These are phyloP conservation scores for Myotis pilosus DNA, from an alignment of 2,797 vertebrate species.

Conservation along the genomic window DNA sequence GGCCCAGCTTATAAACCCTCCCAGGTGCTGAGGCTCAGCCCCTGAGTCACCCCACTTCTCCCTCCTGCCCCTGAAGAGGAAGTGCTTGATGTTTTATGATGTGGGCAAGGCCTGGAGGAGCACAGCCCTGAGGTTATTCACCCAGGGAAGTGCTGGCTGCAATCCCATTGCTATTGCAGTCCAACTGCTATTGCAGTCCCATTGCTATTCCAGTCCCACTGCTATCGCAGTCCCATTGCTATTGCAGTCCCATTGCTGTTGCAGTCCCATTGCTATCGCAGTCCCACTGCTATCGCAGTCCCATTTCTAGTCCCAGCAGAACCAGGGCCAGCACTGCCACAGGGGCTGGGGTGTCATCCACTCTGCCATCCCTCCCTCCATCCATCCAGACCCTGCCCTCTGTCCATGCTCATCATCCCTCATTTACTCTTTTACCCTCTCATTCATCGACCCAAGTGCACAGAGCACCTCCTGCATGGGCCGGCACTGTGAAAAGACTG, in stretches of 20 bases:
- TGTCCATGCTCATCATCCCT: not conserved
- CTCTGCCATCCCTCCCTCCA: not conserved
- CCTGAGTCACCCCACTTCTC: slow-evolving; percentile 54
- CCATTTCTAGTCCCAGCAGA: slow-evolving; percentile 27
- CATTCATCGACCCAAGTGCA: not conserved
- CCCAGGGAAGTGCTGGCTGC: slow-evolving; percentile 25
- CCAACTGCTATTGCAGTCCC: too few relatives aligned
- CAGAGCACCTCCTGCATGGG: fast-evolving
- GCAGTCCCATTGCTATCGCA: not conserved
- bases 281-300: not conserved
- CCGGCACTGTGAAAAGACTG: too few relatives aligned
- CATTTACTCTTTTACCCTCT: not conserved
- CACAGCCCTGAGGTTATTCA: slow-evolving; percentile 75
- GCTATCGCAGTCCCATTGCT: too few relatives aligned
- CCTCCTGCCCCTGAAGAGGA: slow-evolving; percentile 61
- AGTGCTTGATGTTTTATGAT: slow-evolving; percentile 72
- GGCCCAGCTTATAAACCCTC: slow-evolving; percentile 74
- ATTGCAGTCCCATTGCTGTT: too few relatives aligned
- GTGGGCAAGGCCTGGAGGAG: slow-evolving; percentile 17
- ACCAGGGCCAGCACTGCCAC: not conserved
- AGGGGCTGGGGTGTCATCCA: not conserved
- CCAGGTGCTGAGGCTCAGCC: slow-evolving; percentile 61
- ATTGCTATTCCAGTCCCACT: too few relatives aligned
- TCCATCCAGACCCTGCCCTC: not conserved
- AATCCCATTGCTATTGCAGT: not conserved